Evolutionary conservation across 2,113 vertebrate genomes (phyloP).

Genomic region (Verasper variegatus): DNA sequence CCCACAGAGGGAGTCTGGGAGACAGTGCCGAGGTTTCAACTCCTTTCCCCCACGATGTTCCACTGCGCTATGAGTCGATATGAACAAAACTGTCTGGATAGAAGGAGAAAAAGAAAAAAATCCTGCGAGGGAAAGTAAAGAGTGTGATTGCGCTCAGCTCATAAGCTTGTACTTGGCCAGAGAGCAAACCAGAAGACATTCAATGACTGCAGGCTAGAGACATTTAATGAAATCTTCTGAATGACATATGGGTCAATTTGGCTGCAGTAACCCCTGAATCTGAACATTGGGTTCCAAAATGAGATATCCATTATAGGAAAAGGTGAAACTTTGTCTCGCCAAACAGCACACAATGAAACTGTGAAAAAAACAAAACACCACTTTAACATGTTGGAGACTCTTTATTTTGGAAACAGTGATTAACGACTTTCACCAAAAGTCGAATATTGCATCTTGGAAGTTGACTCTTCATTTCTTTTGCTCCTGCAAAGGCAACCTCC

Average conservation of each 20-base stretch:
- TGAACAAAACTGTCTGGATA: constrained; percentile 28
- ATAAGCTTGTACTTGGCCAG: constrained; percentile 37
- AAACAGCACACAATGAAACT: constrained; percentile 40
- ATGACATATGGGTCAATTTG: constrained; percentile 62
- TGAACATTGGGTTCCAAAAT: constrained; percentile 40
- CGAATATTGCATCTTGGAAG: constrained; percentile 31
- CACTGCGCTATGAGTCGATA: constrained; percentile 24
- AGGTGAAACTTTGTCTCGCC: constrained; percentile 41
- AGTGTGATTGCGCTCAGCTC: constrained; percentile 39
- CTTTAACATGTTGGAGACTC: constrained; percentile 36
- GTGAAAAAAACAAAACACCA: constrained; percentile 19
- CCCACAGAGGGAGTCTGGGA: constrained; percentile 29
- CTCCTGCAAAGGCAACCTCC: too few species aligned
- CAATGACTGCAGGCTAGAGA: constrained; percentile 45
- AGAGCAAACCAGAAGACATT: constrained; percentile 45
- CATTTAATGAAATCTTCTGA: constrained; percentile 58
- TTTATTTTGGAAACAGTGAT: constrained; percentile 55
- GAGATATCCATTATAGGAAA: constrained; percentile 60
- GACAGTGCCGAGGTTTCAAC: constrained; percentile 41
- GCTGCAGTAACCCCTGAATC: constrained; percentile 33
- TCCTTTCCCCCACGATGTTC: constrained; percentile 44
- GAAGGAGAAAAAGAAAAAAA: not conserved
- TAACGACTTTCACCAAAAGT: constrained; percentile 32
- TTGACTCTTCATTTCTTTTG: not conserved
- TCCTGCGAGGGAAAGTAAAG: constrained; percentile 32